Base-by-base conservation (phyloP, 1,140 invertebrate species). In the Drosophila setifemur region DNA sequence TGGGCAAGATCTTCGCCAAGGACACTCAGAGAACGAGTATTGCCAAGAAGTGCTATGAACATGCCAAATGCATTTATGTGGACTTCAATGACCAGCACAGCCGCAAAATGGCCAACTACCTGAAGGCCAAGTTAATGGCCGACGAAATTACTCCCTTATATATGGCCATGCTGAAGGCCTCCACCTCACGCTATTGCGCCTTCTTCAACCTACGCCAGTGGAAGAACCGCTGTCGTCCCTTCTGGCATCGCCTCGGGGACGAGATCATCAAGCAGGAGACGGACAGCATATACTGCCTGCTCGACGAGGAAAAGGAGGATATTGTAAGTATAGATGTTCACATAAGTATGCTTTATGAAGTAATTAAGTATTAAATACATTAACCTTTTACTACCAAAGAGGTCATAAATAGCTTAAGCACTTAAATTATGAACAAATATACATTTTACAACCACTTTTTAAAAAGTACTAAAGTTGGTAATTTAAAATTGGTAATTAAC, bases 111-210 rank as follows among this genome's bases (percentile, higher is more conserved):
- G 45, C 77, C 4, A 69, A 77, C 48, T 89, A 81, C 1, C 40
- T 89, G 4, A 64, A 86, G 67, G 86, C 86, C 33, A 89, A 89
- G 21, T 52, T 89, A 0, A 60, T 89, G 63, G 86, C 86, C 9
- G 86, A 89, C 12, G 76, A 89, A 43, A 89, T 89, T 8, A 87
- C 82, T 0, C 81, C 86, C 0, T 63, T 75, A 2, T 89, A 87
- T 5, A 89, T 89, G 76, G 81, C 87, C 57, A 86, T 89, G 86
- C 18, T 89, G 2, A 89, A 89, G 73, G 50, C 76, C 0, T 78
- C 81, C 0, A 58, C 25, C 0, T 45, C 45, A 0, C 49, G 54
- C 0, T 89, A 82, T 35, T 89, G 86, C 14, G 86, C 81, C 40
- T 89, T 89, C 33, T 89, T 55, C 29, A 89, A 89, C 29, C 40